Conservation (phyloP, 2,888 invertebrate genomes). For the Chirona hameri region DNA sequence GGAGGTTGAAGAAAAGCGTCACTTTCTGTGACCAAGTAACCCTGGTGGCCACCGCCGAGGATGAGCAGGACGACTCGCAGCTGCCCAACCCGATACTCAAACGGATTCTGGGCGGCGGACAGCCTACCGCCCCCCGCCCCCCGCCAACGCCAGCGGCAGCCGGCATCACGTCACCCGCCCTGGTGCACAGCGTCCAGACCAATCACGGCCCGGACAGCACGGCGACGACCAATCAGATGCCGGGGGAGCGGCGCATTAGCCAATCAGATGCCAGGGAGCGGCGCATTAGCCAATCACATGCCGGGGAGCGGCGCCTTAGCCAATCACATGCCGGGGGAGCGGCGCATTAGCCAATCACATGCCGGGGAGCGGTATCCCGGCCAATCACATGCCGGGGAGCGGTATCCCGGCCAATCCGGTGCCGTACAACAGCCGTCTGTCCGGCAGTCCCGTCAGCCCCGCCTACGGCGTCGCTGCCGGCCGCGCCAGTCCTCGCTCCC, state of each 20-base stretch:
- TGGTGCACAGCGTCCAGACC: not conserved
- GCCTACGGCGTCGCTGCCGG: not conserved
- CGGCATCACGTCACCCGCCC: not conserved
- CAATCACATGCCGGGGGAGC: not conserved
- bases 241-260: not conserved
- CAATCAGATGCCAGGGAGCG: not conserved
- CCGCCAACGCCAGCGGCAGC: not conserved
- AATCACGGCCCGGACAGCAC: not conserved
- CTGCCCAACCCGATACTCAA: slow-evolving; percentile 88
- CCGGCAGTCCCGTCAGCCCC: too few relatives aligned
- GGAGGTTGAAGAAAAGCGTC: slow-evolving; percentile 73
- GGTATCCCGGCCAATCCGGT: too few relatives aligned
- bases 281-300: not conserved
- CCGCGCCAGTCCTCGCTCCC: not conserved
- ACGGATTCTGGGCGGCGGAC: slow-evolving; percentile 58
- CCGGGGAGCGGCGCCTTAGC: too few relatives aligned
- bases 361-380: not conserved
- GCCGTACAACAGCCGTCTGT: not conserved
- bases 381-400: too few relatives aligned
- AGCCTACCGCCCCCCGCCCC: not conserved
- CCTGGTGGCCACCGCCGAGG: slow-evolving; percentile 85
- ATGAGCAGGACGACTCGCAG: slow-evolving; percentile 83
- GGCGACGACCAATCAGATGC: not conserved
- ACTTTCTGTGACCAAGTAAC: slow-evolving; percentile 94
- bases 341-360: not conserved